These are phyloP conservation scores for Phaonia tiefii DNA, from an alignment of 2,888 invertebrate species.

Conservation along the genomic window DNA sequence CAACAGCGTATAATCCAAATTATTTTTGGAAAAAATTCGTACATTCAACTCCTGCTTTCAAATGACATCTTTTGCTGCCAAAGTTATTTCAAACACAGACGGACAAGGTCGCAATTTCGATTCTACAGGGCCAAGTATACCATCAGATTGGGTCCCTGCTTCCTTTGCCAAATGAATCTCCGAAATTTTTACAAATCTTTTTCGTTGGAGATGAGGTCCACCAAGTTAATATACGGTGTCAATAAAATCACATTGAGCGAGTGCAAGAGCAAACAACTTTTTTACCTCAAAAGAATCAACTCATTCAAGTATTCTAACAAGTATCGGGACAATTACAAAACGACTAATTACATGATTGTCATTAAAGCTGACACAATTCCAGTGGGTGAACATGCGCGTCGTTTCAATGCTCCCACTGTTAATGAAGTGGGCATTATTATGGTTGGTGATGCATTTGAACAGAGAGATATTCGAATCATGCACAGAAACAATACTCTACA, in stretches of 20 bases:
- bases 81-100: slow-evolving; percentile 7
- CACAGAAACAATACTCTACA: not conserved
- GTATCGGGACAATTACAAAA: slow-evolving; percentile 73
- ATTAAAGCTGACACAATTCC: slow-evolving; percentile 75
- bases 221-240: not conserved
- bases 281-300: slow-evolving; percentile 71
- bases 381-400: slow-evolving; percentile 71
- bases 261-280: slow-evolving; percentile 58
- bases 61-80: slow-evolving; percentile 45
- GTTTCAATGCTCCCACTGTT: slow-evolving; percentile 9
- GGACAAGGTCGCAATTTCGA: not conserved
- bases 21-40: slow-evolving; percentile 40
- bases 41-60: not conserved
- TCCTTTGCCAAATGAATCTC: not conserved
- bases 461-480: not conserved
- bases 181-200: slow-evolving; percentile 7
- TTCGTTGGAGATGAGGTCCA: not conserved
- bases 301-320: slow-evolving; percentile 73
- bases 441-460: not conserved
- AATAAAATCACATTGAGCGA: not conserved
- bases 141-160: not conserved
- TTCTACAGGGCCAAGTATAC: slow-evolving; percentile 17
- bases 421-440: not conserved
- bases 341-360: slow-evolving; percentile 74
- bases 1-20: slow-evolving; percentile 30